phyloP scores from a whole-genome alignment of 2,888 invertebrate species.

The Camptogramma bilineatum region DNA sequence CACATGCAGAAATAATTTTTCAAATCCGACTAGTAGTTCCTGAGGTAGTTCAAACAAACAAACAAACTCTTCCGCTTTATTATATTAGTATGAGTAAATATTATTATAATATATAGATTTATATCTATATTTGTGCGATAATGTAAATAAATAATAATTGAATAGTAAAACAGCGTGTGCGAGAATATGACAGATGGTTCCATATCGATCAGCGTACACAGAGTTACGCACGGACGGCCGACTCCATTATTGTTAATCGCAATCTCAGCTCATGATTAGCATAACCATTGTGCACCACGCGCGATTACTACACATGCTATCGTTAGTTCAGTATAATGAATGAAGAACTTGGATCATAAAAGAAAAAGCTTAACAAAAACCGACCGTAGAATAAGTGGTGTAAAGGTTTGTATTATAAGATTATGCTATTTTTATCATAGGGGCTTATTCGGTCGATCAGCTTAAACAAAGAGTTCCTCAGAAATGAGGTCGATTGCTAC shows the following conservation, averaged over 20 bases:
- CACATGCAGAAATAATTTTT: no score
- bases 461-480: conserved; percentile 26
- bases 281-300: conserved; percentile 73
- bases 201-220: conserved; percentile 65
- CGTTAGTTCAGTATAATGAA: conserved; percentile 55
- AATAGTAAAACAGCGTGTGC: conserved; percentile 19
- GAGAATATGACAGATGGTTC: conserved; percentile 67
- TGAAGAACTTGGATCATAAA: conserved; percentile 54
- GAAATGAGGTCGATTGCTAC: conserved; percentile 35
- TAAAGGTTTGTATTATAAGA: conserved; percentile 3
- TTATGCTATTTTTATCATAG: conserved; percentile 11
- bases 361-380: not conserved
- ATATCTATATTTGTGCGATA: no score
- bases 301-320: conserved; percentile 55
- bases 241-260: conserved; percentile 72
- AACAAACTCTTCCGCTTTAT: no score
- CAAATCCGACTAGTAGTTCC: no score
- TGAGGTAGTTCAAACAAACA: no score
- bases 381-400: not conserved
- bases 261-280: conserved; percentile 76
- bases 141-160: not conserved
- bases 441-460: conserved; percentile 13
- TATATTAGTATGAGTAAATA: no score
- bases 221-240: conserved; percentile 54
- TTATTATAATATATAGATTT: no score